phyloP scores from a whole-genome alignment of 2,797 vertebrate species.

The Acanthiza pusilla region DNA sequence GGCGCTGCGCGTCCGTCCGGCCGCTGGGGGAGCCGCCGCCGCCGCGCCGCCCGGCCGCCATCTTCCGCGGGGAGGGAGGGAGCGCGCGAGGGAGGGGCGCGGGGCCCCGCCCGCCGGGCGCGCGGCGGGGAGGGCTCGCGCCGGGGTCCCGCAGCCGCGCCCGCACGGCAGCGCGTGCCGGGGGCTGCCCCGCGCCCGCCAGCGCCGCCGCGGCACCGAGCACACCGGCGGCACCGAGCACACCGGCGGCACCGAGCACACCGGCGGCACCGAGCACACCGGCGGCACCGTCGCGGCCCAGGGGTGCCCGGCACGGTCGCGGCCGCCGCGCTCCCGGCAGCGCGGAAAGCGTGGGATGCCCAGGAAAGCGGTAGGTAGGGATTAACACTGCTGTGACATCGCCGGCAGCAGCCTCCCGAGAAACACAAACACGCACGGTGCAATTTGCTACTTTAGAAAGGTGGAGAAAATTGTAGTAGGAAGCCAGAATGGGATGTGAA shows the following conservation, averaged over 20 bases:
- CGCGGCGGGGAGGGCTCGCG: not conserved
- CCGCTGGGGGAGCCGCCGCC: constrained; percentile 1
- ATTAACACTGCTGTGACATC: not conserved
- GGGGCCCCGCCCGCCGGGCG: not conserved
- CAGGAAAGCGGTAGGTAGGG: not conserved
- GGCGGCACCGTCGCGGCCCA: too few species aligned
- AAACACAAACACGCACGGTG: not conserved
- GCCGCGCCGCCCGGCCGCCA: not conserved
- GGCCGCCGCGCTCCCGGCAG: not conserved
- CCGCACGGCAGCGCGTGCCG: not conserved
- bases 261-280: too few species aligned
- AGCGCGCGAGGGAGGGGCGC: not conserved
- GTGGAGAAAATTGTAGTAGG: not conserved
- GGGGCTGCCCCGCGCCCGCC: too few species aligned
- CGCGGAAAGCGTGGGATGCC: not conserved
- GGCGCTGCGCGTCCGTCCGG: not conserved
- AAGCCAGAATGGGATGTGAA: not conserved
- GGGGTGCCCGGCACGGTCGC: not conserved
- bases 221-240: too few species aligned
- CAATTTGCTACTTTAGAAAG: not conserved
- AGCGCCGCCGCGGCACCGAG: not conserved
- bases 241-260: too few species aligned
- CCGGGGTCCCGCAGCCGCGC: not conserved
- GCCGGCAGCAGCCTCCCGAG: not conserved
- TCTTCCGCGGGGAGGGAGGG: not conserved